Conservation (phyloP, 1,140 invertebrate genomes). For the Pseudobourletiella spinata region DNA sequence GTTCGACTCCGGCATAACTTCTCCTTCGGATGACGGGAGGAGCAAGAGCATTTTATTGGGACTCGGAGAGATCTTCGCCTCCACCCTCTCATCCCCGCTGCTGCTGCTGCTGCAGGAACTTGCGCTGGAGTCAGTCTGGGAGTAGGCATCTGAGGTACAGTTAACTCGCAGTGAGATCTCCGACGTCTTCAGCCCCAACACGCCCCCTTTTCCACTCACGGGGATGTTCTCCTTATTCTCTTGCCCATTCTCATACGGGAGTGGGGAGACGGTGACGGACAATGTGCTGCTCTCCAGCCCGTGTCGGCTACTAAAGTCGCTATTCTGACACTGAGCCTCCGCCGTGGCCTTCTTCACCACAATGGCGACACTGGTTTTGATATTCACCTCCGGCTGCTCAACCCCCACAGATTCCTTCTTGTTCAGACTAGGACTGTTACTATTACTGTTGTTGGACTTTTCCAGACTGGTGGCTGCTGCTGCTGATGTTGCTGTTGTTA, state of each 20-base stretch:
- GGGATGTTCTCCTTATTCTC: slow-evolving; percentile 18
- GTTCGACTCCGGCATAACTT: not conserved
- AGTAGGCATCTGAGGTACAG: slow-evolving; percentile 26
- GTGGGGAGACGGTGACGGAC: slow-evolving; percentile 17
- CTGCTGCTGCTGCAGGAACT: slow-evolving; percentile 13
- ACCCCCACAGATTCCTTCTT: slow-evolving; percentile 1
- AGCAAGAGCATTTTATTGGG: not conserved
- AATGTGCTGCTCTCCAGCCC: not conserved
- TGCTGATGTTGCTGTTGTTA: not conserved
- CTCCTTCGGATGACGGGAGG: not conserved
- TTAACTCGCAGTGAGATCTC: slow-evolving; percentile 23
- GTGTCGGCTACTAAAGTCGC: not conserved
- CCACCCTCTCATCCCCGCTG: not conserved
- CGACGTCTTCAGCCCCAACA: slow-evolving; percentile 8
- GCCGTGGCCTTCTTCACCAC: not conserved
- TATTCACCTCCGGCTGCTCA: not conserved
- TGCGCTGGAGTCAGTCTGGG: slow-evolving; percentile 24
- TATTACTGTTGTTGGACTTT: not conserved
- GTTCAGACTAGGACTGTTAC: slow-evolving; percentile 6
- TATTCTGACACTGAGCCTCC: not conserved
- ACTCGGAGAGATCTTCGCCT: not conserved
- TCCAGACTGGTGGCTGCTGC: not conserved
- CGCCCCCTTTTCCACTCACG: not conserved
- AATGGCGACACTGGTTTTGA: not conserved
- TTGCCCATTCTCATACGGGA: slow-evolving; percentile 5